Conservation (phyloP, 2,888 invertebrate species). For the Cerastis rubricosa region DNA sequence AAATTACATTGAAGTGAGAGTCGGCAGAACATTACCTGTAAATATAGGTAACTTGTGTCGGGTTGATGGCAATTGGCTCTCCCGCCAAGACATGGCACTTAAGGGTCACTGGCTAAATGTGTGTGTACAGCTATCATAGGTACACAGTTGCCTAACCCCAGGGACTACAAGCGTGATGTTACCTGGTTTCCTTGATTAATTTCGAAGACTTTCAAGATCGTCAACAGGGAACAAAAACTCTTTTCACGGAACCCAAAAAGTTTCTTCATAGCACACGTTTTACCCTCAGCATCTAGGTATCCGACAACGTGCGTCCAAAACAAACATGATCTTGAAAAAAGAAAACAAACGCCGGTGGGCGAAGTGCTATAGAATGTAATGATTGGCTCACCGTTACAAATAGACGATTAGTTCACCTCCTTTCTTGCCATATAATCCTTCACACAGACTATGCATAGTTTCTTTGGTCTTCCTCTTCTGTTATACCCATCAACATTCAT, state of each 20-base stretch:
- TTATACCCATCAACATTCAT: background rate
- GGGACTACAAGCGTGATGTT: background rate
- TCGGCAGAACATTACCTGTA: background rate
- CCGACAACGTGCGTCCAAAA: slow-evolving; percentile 74
- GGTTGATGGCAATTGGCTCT: background rate
- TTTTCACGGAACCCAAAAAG: slow-evolving; percentile 30
- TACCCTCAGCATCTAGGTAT: slow-evolving; percentile 17
- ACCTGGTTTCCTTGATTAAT: background rate
- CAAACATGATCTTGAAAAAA: slow-evolving; percentile 73
- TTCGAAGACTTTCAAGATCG: background rate
- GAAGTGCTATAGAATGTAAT: slow-evolving; percentile 63
- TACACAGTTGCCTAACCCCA: background rate
- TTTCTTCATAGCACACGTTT: background rate
- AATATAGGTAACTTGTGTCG: background rate
- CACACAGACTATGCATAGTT: too few relatives aligned
- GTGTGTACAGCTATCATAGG: background rate
- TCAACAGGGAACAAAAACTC: background rate
- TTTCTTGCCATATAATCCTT: too few relatives aligned
- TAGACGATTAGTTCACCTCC: slow-evolving; percentile 51
- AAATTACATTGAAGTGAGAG: background rate
- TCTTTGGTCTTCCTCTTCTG: too few relatives aligned
- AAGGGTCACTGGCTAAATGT: background rate
- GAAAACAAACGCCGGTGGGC: slow-evolving; percentile 73
- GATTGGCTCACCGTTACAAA: slow-evolving; percentile 73
- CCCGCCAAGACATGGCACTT: background rate